Percentiles rank a stretch among this genome's conserved stretches.
Evolutionary conservation across 92 coral and sea anemone species (phyloP).

Genomic region (Meandrina meandrites): DNA sequence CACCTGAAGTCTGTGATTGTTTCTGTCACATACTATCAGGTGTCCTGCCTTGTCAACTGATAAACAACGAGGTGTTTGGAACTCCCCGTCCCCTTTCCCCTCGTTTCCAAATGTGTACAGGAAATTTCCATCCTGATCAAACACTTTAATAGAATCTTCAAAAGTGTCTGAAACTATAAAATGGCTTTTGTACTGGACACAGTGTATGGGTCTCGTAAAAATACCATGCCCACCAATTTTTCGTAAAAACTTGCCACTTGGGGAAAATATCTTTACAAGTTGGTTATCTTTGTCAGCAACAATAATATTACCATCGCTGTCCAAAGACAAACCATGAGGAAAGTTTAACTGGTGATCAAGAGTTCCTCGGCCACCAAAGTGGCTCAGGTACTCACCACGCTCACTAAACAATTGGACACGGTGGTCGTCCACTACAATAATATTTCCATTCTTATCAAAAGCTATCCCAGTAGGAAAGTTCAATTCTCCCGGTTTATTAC

Average conservation of each 20-base stretch:
- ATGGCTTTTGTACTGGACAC: conserved; percentile 10
- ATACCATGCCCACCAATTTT: not conserved
- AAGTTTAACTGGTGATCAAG: conserved; percentile 2
- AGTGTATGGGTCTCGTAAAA: conserved; percentile 15
- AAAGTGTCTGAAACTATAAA: conserved; percentile 2
- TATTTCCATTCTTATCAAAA: conserved; percentile 20
- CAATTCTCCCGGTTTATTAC: conserved; percentile 29
- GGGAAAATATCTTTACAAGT: conserved; percentile 17
- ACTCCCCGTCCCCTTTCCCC: conserved; percentile 15
- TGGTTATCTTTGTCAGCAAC: conserved; percentile 30
- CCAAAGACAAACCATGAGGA: conserved; percentile 22
- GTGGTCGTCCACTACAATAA: conserved; percentile 25
- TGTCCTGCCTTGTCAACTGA: not conserved
- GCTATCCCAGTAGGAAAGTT: conserved; percentile 10
- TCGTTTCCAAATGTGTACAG: not conserved
- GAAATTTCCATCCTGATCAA: conserved; percentile 8
- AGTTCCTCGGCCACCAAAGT: conserved; percentile 17
- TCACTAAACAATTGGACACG: conserved; percentile 27
- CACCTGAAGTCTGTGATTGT: conserved; percentile 17
- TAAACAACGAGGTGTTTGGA: not conserved
- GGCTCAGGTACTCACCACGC: not conserved
- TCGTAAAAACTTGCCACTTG: not conserved
- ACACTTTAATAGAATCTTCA: conserved; percentile 21
- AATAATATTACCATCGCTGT: conserved; percentile 21
- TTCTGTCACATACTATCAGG: not conserved